A percentile compares a stretch with the other conserved stretches of the same genome.
These are phyloP conservation scores for Machaerirhynchus nigripectus DNA, from an alignment of 2,113 vertebrate species.

Conservation along the genomic window DNA sequence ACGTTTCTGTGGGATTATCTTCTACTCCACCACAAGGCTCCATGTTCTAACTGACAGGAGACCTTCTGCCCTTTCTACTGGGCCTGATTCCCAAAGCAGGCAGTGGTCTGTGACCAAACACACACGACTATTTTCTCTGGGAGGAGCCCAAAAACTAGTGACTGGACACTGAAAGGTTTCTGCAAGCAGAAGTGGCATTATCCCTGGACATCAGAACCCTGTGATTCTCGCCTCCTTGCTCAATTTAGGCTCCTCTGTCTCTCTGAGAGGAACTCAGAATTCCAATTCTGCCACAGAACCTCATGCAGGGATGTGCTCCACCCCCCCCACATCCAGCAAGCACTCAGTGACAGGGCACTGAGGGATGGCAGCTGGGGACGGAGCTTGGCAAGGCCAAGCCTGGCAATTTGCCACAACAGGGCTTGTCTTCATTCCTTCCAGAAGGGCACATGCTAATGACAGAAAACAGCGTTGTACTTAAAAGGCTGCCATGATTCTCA, in stretches of 20 bases:
- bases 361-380: background rate
- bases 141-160: background rate
- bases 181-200: background rate
- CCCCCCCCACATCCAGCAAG: background rate
- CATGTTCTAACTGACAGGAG: background rate
- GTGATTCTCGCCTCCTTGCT: background rate
- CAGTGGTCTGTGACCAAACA: background rate
- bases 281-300: background rate
- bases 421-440: background rate
- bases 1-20: background rate
- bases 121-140: background rate
- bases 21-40: background rate
- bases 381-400: background rate
- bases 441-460: background rate
- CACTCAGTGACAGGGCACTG: background rate
- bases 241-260: background rate
- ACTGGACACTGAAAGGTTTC: background rate
- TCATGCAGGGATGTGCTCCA: background rate
- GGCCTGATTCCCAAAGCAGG: background rate
- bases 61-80: background rate
- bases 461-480: rapidly evolving
- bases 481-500: background rate
- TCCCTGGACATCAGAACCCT: background rate
- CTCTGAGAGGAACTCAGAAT: background rate
- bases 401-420: background rate